Evolutionary conservation across 2,113 vertebrate species (phyloP).

Genomic region (Cyanoramphus novaezelandiae): DNA sequence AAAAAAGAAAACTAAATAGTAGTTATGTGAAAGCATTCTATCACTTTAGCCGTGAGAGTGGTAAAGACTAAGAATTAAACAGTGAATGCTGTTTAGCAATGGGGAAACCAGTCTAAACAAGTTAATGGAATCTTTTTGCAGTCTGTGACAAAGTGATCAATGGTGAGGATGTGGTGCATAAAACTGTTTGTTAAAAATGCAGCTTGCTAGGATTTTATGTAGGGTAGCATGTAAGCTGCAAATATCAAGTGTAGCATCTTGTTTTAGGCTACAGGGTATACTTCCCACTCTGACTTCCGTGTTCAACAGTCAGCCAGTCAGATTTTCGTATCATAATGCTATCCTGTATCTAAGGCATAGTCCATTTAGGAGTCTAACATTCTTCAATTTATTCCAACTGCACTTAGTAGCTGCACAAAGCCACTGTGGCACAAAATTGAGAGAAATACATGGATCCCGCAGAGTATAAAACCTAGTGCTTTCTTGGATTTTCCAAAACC

Average conservation of each 20-base stretch:
- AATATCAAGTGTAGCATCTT: not conserved
- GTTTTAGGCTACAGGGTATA: not conserved
- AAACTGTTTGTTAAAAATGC: constrained; percentile 16
- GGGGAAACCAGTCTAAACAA: constrained; percentile 17
- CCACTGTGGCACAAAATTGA: not conserved
- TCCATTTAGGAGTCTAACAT: not conserved
- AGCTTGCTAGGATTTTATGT: not conserved
- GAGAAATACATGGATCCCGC: not conserved
- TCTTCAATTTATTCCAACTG: not conserved
- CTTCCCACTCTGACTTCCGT: not conserved
- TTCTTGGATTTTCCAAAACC: not conserved
- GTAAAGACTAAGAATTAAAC: not conserved
- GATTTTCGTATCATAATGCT: not conserved
- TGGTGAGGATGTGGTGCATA: not conserved
- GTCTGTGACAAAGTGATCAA: not conserved
- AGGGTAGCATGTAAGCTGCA: not conserved
- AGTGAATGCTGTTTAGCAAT: not conserved
- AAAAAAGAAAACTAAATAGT: not conserved
- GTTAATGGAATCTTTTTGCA: not conserved
- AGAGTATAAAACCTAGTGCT: not conserved
- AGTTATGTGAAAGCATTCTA: not conserved
- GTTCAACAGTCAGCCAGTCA: not conserved
- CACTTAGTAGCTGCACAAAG: not conserved
- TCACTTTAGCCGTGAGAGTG: not conserved
- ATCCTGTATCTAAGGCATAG: not conserved